Evolutionary conservation across 1,140 invertebrate genomes (phyloP), one percentile per base, ranked within the genome.

Genomic region (Periplaneta americana): DNA sequence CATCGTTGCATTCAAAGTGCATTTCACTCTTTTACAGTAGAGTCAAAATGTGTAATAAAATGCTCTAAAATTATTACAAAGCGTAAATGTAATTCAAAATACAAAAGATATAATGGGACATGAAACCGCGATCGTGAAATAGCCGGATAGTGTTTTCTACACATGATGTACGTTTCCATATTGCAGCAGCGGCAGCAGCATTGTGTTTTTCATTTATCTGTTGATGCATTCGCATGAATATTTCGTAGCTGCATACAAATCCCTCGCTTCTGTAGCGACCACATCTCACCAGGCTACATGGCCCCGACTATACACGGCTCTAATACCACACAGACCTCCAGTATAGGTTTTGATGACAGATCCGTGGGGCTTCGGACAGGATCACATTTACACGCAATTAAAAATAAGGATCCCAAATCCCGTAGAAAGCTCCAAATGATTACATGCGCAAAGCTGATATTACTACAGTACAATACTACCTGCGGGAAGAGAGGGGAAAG

Each of bases 371-470:
- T 36, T n/a, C 74, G 33, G 48, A 31, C 37, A 28, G 81, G 81
- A 81, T 81, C 81, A 78, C 81, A 81, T 81, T 81, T 81, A 74
- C 81, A 81, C 81, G 66, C 81, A 81, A 81, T 81, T 81, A 81
- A 81, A 81, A 81, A 81, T 81, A 81, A 81, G 81, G 75, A 78
- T 57, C 75, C 39, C 76, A 81, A 81, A 81, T 81, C 81, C 81
- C 39, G 37, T 33, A 74, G 79, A 80, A 74, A 80, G 76, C 76
- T 78, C 36, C 34, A 36, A 78, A 78, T 78, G 76, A 78, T 78
- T 78, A 78, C 76, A 78, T 31, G 36, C 35, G 76, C 36, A 36
- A 78, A 78, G 76, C 76, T 78, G 76, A 39, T 78, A 28, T 39
- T 39, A 66, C 48, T 66, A 28, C 48, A 66, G 22, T 66, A 66